These are phyloP conservation scores for Drepana falcataria DNA, from an alignment of 2,888 invertebrate genomes.

Conservation along the genomic window DNA sequence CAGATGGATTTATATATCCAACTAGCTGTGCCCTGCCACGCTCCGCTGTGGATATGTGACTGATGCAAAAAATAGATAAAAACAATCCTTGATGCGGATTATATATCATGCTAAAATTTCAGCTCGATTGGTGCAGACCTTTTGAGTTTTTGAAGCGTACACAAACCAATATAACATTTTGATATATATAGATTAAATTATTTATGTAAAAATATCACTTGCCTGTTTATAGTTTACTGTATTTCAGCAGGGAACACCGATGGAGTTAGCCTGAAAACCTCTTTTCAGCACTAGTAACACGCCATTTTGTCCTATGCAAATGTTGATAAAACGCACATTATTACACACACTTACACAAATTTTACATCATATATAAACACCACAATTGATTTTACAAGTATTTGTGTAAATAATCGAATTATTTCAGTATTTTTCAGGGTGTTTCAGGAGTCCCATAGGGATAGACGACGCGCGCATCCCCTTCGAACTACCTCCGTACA, in stretches of 20 bases:
- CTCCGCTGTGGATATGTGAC: too few relatives aligned
- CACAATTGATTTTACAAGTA: not conserved
- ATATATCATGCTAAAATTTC: too few relatives aligned
- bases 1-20: too few relatives aligned
- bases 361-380: not conserved
- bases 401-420: not conserved
- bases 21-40: too few relatives aligned
- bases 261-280: not conserved
- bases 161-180: too few relatives aligned
- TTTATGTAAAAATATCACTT: not conserved
- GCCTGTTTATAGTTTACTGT: not conserved
- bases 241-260: conserved; percentile 1
- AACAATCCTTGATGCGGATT: too few relatives aligned
- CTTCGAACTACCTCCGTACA: not conserved
- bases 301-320: conserved; percentile 1
- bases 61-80: too few relatives aligned
- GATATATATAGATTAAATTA: too few relatives aligned
- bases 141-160: too few relatives aligned
- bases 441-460: not conserved
- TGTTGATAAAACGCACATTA: too few relatives aligned
- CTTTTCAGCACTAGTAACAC: not conserved
- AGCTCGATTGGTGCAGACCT: too few relatives aligned
- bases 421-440: not conserved
- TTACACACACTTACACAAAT: not conserved
- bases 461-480: not conserved